Evolutionary conservation across 2,888 invertebrate genomes (phyloP).

Genomic region (Macaria liturata): DNA sequence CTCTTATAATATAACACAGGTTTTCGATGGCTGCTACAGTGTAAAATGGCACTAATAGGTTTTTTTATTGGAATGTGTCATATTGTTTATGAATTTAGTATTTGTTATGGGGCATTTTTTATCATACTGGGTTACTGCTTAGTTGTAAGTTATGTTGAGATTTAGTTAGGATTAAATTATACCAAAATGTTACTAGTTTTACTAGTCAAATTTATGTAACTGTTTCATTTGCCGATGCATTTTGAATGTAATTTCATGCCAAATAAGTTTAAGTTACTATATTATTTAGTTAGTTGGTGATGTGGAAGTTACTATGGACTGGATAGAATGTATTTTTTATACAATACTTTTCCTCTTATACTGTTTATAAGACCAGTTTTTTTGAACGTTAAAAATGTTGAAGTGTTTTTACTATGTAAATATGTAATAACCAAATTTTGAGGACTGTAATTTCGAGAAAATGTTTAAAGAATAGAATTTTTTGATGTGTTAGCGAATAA

Average conservation of each 20-base stretch:
- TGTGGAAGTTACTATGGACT: not conserved
- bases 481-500: too few relatives aligned
- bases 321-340: constrained; percentile 12
- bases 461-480: not conserved
- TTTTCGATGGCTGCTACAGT: constrained; percentile 2
- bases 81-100: constrained; percentile 1
- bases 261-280: constrained; percentile 38
- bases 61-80: constrained; percentile 10
- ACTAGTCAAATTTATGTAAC: constrained; percentile 54
- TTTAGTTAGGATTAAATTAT: constrained; percentile 4
- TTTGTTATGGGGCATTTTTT: not conserved
- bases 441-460: constrained; percentile 5
- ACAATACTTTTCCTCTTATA: constrained; percentile 7
- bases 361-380: constrained; percentile 5
- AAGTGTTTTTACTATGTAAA: not conserved
- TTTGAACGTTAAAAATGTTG: not conserved
- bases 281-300: constrained; percentile 23
- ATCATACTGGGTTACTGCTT: constrained; percentile 3
- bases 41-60: not conserved
- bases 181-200: constrained; percentile 51
- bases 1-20: too few relatives aligned
- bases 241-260: constrained; percentile 46
- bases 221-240: constrained; percentile 38
- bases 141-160: constrained; percentile 9
- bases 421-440: constrained; percentile 1